These are phyloP conservation scores for Solen grandis DNA, from an alignment of 1,140 invertebrate genomes.

Conservation along the genomic window DNA sequence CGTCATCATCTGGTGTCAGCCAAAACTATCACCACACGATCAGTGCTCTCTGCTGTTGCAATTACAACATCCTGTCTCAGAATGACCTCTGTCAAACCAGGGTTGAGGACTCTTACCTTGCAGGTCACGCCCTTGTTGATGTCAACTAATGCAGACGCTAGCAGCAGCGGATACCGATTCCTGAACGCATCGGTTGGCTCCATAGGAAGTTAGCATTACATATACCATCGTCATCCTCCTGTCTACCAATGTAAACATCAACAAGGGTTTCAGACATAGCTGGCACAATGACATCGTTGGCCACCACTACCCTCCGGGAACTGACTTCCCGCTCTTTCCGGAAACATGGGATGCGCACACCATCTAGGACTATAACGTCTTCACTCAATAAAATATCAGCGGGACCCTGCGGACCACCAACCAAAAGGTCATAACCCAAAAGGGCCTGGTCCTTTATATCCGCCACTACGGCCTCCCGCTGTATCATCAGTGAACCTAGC, in stretches of 20 bases:
- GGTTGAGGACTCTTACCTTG: neutral
- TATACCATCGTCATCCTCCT: neutral
- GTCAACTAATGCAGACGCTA: neutral
- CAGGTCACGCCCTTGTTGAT: neutral
- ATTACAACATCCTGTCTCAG: neutral
- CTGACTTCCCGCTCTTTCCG: neutral
- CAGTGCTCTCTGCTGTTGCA: no score
- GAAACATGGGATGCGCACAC: neutral
- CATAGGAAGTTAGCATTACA: neutral
- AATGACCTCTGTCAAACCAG: neutral
- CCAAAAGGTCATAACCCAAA: neutral
- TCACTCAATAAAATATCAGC: neutral
- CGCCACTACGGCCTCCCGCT: neutral
- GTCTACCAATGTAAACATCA: neutral
- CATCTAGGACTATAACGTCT: neutral
- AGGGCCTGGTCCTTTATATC: neutral
- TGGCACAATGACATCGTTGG: neutral
- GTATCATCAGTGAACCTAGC: no score
- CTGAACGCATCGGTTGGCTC: neutral
- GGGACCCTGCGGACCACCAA: neutral
- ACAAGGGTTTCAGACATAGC: neutral
- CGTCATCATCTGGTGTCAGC: neutral
- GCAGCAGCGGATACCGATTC: neutral
- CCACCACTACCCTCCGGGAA: neutral
- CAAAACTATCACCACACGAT: neutral